Base-by-base conservation (phyloP, 2,888 invertebrate species). In the Tyria jacobaeae region DNA sequence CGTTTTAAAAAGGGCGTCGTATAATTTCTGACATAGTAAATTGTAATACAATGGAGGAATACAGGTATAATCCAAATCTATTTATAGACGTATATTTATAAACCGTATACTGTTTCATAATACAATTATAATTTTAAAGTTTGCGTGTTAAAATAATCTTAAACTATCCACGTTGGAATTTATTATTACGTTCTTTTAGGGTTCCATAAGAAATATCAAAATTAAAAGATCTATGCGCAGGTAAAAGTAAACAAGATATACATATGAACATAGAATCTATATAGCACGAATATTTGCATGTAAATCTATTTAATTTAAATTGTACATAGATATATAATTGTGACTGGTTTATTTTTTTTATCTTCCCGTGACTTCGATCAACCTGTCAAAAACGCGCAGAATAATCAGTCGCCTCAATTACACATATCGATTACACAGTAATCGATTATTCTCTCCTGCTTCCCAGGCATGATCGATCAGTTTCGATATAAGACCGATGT, bases 21-120 rank as follows among this genome's bases (percentile, higher is more conserved):
- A 21, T 44, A 21, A 12, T 12, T 21, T 21, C 5, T 44, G 44
- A 4, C 37, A 39, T 39, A 9, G 2, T 35, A 21, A 41, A 55
- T 53, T 60, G 34, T n/a, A 54, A 55, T 54, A 60, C 55, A 59
- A 55, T 60, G 48, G 57, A 9, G n/a, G 49, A 35, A 31, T 44
- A n/a, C n/a, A n/a, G n/a, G 21, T n/a, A 17, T 60, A 50, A 35
- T 31, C 31, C 39, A 15, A 39, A 54, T 39, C 25, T 53, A 51
- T 35, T 21, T 35, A 35, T 35, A 35, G 34, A 34, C 3, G 51
- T 51, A 31, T 51, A 58, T 25, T 21, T 12, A n/a, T 44, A 44
- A 25, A 37, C 53, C 2, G 34, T 24, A 25, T n/a, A 53, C n/a
- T 39, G 10, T 39, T 52, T 37, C 24, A 17, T 47, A 37, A 47